A percentile compares a stretch with the other conserved stretches of the same genome.
Conservation (phyloP, 2,797 vertebrate species). For the Synaphobranchus kaupii region DNA sequence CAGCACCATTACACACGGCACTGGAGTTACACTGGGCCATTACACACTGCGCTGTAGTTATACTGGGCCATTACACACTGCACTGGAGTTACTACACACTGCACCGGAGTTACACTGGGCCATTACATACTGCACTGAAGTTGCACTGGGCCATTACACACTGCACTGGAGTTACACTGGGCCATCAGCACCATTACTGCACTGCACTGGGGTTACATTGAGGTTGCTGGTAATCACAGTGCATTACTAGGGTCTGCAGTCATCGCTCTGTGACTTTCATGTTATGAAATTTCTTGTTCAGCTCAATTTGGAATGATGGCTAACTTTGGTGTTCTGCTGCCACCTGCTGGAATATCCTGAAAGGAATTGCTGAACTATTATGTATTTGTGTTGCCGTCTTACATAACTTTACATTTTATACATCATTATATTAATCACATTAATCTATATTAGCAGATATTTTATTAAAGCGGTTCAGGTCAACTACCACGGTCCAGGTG, state of each 20-base stretch:
- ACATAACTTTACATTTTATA: not conserved
- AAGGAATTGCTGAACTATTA: not conserved
- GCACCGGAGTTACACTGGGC: not conserved
- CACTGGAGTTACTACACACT: not conserved
- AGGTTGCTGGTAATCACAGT: not conserved
- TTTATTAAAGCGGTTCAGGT: not conserved
- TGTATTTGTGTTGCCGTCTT: not conserved
- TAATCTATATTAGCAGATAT: not conserved
- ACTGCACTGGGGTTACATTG: not conserved
- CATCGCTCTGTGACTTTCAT: not conserved
- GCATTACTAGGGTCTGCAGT: not conserved
- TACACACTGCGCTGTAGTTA: not conserved
- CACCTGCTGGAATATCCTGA: conserved; percentile 30
- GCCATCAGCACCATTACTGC: not conserved
- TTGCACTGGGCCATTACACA: not conserved
- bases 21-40: not conserved
- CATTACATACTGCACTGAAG: not conserved
- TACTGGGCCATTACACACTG: not conserved
- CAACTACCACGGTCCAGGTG: not conserved
- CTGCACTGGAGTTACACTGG: not conserved
- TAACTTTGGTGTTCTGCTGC: not conserved
- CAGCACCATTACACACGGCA: not conserved
- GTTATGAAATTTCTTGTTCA: not conserved
- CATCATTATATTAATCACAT: not conserved
- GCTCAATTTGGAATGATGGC: not conserved